phyloP scores from a whole-genome alignment of 1,140 invertebrate genomes.

The Aricia agestis region DNA sequence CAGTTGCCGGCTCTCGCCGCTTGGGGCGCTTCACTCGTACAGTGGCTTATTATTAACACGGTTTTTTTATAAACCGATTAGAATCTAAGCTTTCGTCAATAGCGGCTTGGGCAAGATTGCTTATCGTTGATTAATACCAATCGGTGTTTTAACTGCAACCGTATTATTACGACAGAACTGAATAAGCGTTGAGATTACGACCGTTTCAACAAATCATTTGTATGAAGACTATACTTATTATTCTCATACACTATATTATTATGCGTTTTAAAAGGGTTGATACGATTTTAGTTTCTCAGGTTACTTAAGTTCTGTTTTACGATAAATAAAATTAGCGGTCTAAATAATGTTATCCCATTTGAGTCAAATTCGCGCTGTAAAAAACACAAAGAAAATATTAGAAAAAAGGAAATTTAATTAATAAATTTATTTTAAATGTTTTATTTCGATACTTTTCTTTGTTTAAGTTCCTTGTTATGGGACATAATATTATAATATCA shows the following conservation, averaged over 20 bases:
- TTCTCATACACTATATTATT: no score
- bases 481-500: not conserved
- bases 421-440: no score
- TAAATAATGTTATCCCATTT: no score
- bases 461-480: not conserved
- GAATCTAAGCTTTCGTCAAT: conserved; percentile 75
- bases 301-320: no score
- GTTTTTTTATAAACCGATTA: conserved; percentile 74
- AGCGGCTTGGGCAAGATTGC: conserved; percentile 61
- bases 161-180: conserved; percentile 62
- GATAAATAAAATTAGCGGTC: no score
- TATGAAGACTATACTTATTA: conserved; percentile 13
- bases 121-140: conserved; percentile 73
- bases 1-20: conserved; percentile 33
- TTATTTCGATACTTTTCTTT: not conserved
- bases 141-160: conserved; percentile 64
- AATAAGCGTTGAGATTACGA: conserved; percentile 41
- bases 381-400: no score
- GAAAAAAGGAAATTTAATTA: no score
- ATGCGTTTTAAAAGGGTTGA: no score
- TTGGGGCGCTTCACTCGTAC: conserved; percentile 39
- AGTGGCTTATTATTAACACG: conserved; percentile 76
- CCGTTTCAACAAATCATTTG: conserved; percentile 57
- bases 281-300: no score
- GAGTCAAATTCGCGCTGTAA: no score